A percentile compares a stretch with the other conserved stretches of the same genome.
These are phyloP conservation scores for Laticauda laticaudata DNA, from an alignment of 2,113 vertebrate species.

Conservation along the genomic window DNA sequence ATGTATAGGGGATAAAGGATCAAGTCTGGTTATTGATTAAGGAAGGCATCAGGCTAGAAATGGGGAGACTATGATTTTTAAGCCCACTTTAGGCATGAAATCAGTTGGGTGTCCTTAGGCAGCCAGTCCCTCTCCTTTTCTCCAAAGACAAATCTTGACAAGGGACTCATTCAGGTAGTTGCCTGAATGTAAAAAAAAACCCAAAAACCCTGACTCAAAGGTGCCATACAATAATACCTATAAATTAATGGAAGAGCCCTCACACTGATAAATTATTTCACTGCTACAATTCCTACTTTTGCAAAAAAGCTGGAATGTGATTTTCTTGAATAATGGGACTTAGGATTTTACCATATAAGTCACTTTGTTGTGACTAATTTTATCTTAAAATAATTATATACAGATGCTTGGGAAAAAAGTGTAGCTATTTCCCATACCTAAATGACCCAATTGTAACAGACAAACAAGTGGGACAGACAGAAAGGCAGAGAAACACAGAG, in stretches of 20 bases:
- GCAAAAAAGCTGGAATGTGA: not conserved
- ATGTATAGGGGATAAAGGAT: not conserved
- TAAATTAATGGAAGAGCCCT: not conserved
- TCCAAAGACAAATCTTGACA: not conserved
- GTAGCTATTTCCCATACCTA: not conserved
- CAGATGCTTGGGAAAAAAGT: not conserved
- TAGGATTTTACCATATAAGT: not conserved
- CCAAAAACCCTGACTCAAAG: not conserved
- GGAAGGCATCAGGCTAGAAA: not conserved
- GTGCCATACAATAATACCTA: not conserved
- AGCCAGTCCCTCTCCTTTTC: not conserved
- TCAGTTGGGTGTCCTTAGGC: not conserved
- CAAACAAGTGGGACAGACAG: not conserved
- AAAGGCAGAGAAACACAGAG: too few species aligned
- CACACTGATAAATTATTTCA: not conserved
- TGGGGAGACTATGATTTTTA: not conserved
- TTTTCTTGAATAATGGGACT: accelerated
- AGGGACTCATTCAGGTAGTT: not conserved
- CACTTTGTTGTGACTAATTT: not conserved
- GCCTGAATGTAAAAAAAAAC: not conserved
- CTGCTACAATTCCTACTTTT: not conserved
- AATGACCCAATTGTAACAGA: not conserved
- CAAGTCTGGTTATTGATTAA: not conserved
- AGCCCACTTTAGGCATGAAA: not conserved
- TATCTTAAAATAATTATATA: not conserved